Conservation (phyloP, 1,140 invertebrate species). For the Phymastichus coffea region DNA sequence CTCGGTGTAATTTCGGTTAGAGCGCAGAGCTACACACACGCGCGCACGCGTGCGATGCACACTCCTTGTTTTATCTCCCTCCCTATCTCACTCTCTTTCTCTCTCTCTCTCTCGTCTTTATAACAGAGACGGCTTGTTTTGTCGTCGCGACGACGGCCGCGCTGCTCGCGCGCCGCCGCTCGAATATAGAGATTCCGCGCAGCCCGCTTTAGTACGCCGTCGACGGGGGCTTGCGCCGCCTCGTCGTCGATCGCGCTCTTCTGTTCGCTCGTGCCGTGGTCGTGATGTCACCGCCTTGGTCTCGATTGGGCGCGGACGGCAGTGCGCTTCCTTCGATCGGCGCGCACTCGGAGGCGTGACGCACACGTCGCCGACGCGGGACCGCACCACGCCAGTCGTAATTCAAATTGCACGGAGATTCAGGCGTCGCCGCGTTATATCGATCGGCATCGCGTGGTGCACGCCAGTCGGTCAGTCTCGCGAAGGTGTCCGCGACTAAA, state of each 20-base stretch:
- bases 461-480: no score
- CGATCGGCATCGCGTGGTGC: no score
- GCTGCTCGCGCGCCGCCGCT: background rate
- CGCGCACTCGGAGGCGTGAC: no score
- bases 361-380: no score
- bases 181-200: slow-evolving; percentile 21
- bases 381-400: no score
- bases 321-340: background rate
- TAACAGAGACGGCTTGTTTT: slow-evolving; percentile 4
- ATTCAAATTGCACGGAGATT: no score
- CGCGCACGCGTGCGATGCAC: background rate
- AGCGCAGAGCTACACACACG: background rate
- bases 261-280: background rate
- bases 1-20: background rate
- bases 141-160: slow-evolving; percentile 6
- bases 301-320: background rate
- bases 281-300: background rate
- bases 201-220: slow-evolving; percentile 5
- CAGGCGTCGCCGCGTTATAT: no score
- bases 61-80: background rate
- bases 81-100: no score
- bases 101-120: no score
- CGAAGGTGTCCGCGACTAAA: no score
- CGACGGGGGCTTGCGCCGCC: slow-evolving; percentile 3
- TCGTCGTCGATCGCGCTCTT: background rate